phyloP scores from a whole-genome alignment of 37 sponge, comb jelly and placozoan genomes.

The Haliclona indistincta region DNA sequence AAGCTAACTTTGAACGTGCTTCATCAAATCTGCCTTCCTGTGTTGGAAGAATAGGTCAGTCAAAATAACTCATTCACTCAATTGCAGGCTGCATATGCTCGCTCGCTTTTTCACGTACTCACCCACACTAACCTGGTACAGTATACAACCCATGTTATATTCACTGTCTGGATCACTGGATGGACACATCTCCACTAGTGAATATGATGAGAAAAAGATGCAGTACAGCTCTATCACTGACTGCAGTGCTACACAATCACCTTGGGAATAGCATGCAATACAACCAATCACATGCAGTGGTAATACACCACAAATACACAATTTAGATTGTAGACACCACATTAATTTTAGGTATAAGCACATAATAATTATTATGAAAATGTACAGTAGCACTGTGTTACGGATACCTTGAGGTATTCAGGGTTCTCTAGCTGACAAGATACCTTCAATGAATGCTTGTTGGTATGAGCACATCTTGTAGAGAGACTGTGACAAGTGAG shows the following conservation, averaged over 20 bases:
- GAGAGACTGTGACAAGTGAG: conserved; percentile 76
- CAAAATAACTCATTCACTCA: not conserved
- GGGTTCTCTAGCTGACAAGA: conserved; percentile 84
- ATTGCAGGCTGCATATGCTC: not conserved
- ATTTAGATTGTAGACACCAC: too few species aligned
- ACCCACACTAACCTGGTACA: too few species aligned
- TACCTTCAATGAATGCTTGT: conserved; percentile 89
- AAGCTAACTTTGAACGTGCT: conserved; percentile 78
- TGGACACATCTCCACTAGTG: conserved; percentile 90
- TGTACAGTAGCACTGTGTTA: too few species aligned
- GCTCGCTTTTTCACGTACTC: not conserved
- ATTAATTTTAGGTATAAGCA: too few species aligned
- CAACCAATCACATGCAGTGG: too few species aligned
- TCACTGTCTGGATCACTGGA: conserved; percentile 83
- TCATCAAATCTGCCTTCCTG: conserved; percentile 90
- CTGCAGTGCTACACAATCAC: too few species aligned
- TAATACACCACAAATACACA: too few species aligned
- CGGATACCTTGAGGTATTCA: conserved; percentile 58
- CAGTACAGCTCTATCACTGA: too few species aligned
- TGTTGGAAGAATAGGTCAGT: too few species aligned
- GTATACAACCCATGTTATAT: conserved; percentile 91
- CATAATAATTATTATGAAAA: too few species aligned
- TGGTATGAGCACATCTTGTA: conserved; percentile 74
- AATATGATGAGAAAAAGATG: conserved; percentile 34
- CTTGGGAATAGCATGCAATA: too few species aligned